phyloP scores from a whole-genome alignment of 1,140 invertebrate species.

The Cyrtorhinus lividipennis region DNA sequence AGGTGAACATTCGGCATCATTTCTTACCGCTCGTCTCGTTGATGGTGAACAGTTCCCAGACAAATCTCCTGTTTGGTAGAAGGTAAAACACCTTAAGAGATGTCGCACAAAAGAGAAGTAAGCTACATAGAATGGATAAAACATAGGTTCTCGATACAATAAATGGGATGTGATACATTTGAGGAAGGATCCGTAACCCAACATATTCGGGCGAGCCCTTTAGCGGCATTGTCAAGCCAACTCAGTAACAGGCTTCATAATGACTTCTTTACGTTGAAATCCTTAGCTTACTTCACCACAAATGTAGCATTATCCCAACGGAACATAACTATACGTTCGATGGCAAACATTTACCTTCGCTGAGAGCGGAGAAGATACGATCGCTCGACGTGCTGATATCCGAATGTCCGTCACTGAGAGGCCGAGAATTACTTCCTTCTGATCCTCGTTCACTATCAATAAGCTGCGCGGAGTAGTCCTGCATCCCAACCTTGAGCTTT shows the following conservation, averaged over 20 bases:
- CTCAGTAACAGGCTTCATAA: no score
- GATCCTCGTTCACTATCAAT: not conserved
- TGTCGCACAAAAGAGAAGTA: not conserved
- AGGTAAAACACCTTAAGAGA: not conserved
- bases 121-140: no score
- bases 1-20: slow-evolving; percentile 30
- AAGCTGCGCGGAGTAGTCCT: not conserved
- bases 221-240: no score
- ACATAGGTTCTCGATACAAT: no score
- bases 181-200: no score
- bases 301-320: no score
- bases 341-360: slow-evolving; percentile 32
- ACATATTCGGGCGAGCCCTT: no score
- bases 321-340: no score
- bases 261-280: no score
- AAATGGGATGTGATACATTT: no score
- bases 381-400: slow-evolving; percentile 36
- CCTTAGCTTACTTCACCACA: no score
- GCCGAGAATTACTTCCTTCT: slow-evolving; percentile 15
- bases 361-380: slow-evolving; percentile 27
- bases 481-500: not conserved
- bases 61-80: slow-evolving; percentile 36
- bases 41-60: slow-evolving; percentile 40
- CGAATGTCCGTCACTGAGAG: slow-evolving; percentile 35
- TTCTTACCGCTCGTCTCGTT: slow-evolving; percentile 29